A percentile compares a stretch with the other conserved stretches of the same genome.
Conservation (phyloP, 2,797 vertebrate genomes). For the Smutsia temminckii region DNA sequence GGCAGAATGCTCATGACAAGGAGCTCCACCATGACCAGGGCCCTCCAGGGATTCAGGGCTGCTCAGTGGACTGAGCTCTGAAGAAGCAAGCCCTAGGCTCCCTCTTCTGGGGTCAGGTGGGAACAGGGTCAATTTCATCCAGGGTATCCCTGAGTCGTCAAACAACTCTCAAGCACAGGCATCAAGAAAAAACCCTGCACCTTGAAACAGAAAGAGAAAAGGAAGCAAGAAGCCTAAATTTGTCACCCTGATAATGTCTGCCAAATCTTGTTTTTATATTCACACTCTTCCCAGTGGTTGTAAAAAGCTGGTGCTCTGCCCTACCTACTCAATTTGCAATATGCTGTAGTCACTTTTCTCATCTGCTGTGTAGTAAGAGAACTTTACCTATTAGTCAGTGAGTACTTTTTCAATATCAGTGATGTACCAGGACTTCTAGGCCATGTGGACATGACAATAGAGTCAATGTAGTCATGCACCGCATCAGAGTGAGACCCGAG, state of each 20-base stretch:
- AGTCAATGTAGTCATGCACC: background rate
- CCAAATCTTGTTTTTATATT: background rate
- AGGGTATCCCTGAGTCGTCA: background rate
- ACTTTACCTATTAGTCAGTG: background rate
- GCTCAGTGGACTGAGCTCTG: background rate
- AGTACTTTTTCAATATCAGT: background rate
- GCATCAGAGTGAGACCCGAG: background rate
- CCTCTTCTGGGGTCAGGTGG: conserved; percentile 50
- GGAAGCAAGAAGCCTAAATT: background rate
- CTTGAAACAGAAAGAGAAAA: background rate
- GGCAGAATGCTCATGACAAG: background rate
- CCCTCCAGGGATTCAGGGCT: background rate
- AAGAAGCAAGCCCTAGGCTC: background rate
- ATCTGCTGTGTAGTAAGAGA: background rate
- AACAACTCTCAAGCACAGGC: background rate
- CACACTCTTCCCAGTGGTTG: background rate
- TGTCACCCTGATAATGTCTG: background rate
- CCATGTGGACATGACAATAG: background rate
- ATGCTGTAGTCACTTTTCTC: background rate
- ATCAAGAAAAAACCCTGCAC: background rate
- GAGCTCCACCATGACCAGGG: background rate
- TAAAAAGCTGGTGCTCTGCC: background rate
- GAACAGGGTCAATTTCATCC: background rate
- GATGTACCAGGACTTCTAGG: background rate
- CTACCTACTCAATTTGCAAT: background rate